Evolutionary conservation across 1,140 invertebrate genomes (phyloP).

Genomic region (Polypedilum pembai): DNA sequence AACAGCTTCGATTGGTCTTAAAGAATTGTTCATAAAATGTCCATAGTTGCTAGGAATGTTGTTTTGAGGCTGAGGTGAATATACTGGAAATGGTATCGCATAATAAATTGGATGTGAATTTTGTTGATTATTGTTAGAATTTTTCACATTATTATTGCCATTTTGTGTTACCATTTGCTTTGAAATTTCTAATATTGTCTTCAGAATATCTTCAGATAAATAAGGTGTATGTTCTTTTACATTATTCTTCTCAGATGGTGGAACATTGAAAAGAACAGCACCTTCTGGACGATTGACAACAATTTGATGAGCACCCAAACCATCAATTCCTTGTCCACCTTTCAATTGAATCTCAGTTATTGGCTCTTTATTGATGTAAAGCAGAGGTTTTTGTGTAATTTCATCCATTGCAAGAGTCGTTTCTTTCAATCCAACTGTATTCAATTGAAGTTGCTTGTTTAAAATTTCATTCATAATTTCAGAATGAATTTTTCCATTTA

Average conservation of each 20-base stretch:
- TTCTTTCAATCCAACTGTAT: not conserved
- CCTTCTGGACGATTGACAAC: constrained; percentile 43
- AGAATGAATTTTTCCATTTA: constrained; percentile 27
- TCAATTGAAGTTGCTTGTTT: not conserved
- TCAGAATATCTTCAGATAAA: constrained; percentile 42
- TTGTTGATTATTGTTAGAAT: constrained; percentile 34
- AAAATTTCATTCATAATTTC: constrained; percentile 29
- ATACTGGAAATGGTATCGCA: constrained; percentile 37
- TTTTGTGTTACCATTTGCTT: constrained; percentile 40
- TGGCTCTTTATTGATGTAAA: constrained; percentile 30
- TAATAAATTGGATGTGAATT: constrained; percentile 31
- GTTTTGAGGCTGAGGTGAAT: not conserved
- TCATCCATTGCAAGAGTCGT: constrained; percentile 27
- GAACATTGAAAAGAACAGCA: constrained; percentile 40
- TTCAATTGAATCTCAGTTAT: constrained; percentile 36
- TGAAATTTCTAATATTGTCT: constrained; percentile 41
- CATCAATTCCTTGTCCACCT: constrained; percentile 34
- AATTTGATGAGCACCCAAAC: constrained; percentile 41
- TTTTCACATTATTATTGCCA: constrained; percentile 34
- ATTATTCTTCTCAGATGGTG: constrained; percentile 30
- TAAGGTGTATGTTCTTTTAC: constrained; percentile 36
- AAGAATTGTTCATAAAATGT: not conserved
- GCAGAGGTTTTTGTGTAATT: constrained; percentile 9
- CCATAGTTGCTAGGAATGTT: not conserved
- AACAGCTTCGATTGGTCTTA: not conserved